Conservation (phyloP, 2,113 vertebrate species). For the Xiphophorus couchianus region DNA sequence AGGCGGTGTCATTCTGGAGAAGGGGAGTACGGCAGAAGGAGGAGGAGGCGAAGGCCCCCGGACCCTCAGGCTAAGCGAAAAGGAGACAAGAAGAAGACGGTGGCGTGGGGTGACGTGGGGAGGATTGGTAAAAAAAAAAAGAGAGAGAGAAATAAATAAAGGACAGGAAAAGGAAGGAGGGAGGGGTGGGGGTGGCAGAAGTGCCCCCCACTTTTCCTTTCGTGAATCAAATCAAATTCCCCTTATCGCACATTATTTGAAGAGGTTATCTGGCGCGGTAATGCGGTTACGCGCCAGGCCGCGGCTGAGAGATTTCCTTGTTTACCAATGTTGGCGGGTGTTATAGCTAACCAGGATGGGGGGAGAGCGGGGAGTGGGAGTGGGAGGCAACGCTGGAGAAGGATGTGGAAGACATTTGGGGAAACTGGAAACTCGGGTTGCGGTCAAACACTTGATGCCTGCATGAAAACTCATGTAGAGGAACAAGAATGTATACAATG, state of each 20-base stretch:
- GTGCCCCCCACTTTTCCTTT: conserved; percentile 66
- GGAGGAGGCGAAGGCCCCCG: background rate
- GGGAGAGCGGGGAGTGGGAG: conserved; percentile 11
- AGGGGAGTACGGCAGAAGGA: conserved; percentile 19
- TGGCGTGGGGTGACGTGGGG: background rate
- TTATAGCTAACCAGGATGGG: conserved; percentile 76
- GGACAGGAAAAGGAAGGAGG: conserved; percentile 29
- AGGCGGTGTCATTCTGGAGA: conserved; percentile 71
- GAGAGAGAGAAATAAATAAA: conserved; percentile 6
- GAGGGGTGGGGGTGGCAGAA: conserved; percentile 46
- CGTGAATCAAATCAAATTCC: conserved; percentile 97
- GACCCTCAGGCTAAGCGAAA: conserved; percentile 58
- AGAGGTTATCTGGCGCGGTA: conserved; percentile 94
- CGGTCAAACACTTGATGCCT: conserved; percentile 87
- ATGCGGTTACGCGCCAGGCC: conserved; percentile 94
- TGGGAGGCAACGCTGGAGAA: conserved; percentile 1
- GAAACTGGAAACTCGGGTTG: conserved; percentile 50
- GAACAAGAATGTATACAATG: conserved; percentile 64
- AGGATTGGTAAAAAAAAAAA: background rate
- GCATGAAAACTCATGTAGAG: conserved; percentile 91
- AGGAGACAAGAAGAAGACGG: conserved; percentile 39
- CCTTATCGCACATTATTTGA: conserved; percentile 99
- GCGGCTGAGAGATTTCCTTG: conserved; percentile 90
- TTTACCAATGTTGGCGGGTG: conserved; percentile 97
- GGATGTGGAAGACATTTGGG: conserved; percentile 17